Base-by-base conservation (phyloP, 1,140 invertebrate genomes). In the Euwallacea fornicatus region DNA sequence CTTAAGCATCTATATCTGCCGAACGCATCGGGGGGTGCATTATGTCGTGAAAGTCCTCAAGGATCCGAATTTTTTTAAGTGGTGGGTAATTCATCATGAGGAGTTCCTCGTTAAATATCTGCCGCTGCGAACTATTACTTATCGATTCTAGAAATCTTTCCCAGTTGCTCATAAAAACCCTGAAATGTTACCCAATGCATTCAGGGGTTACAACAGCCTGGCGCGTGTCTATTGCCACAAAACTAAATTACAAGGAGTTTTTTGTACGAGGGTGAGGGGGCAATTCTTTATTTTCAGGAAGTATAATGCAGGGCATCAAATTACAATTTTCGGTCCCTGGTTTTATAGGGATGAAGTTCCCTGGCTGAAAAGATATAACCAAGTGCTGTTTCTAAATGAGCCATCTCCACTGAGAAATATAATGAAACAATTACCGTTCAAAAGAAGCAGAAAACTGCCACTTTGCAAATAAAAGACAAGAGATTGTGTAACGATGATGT, bases 291-390 rank as follows among this genome's bases (percentile, higher is more conserved):
- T 66, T 66, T 66, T 41, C 55, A 54, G 68, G 33, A 47, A 70
- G 58, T 71, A 66, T 66, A 71, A 42, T 61, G 42, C 63, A 43
- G 43, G 63, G 69, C 55, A 71, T 71, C 69, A 71, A 71, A 71
- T 71, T 71, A 71, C 69, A 71, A 66, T 71, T 71, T 71, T 71
- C 55, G 69, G 50, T 64, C 61, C 69, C 60, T 21, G 61, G 58
- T 71, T 54, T 41, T 21, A 13, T n/a, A 63, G 63, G 69, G 69
- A 66, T n/a, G 68, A 41, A 41, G n/a, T 58, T 11, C 21, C 55
- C 59, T 61, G 42, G 59, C 11, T 43, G 41, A 7, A 61, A 43
- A 61, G 54, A 56, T 56, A 56, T 9, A 56, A 9, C 16, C 16
- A 13, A 21, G 11, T 9, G 11, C 54, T 56, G 16, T 56, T 56